Evolutionary conservation across 2,888 invertebrate species (phyloP).

Genomic region (Branchellion lobata): DNA sequence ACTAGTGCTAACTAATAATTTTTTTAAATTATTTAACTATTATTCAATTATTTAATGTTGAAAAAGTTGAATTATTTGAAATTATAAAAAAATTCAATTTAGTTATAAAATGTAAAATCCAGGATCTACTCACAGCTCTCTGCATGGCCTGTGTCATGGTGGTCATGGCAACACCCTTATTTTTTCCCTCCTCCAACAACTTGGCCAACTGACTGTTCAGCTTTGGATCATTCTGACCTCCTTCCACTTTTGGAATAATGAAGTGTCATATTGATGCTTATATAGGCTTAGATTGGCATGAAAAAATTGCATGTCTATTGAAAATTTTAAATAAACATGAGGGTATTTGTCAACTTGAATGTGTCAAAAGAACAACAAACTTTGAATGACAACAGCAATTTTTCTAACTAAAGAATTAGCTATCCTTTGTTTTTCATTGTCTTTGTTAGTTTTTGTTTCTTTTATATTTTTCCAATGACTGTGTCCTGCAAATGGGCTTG

Average conservation of each 20-base stretch:
- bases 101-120: too few relatives aligned
- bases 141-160: constrained; percentile 70
- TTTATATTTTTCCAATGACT: constrained; percentile 68
- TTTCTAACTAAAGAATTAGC: constrained; percentile 65
- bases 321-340: too few relatives aligned
- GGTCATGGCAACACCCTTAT: constrained; percentile 69
- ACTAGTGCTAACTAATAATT: too few relatives aligned
- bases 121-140: constrained; percentile 46
- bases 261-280: too few relatives aligned
- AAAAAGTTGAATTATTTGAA: too few relatives aligned
- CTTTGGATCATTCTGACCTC: constrained; percentile 66
- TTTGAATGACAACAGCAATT: constrained; percentile 69
- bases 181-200: constrained; percentile 68
- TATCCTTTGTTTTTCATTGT: constrained; percentile 65
- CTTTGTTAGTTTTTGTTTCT: constrained; percentile 71
- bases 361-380: constrained; percentile 54
- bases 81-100: too few relatives aligned
- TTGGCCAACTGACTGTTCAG: constrained; percentile 67
- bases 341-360: too few relatives aligned
- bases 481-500: constrained; percentile 41
- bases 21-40: too few relatives aligned
- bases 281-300: too few relatives aligned
- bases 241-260: too few relatives aligned
- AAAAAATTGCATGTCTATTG: too few relatives aligned
- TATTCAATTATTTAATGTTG: too few relatives aligned